These are phyloP conservation scores for Procapra przewalskii DNA, from an alignment of 2,113 vertebrate species.

Conservation along the genomic window DNA sequence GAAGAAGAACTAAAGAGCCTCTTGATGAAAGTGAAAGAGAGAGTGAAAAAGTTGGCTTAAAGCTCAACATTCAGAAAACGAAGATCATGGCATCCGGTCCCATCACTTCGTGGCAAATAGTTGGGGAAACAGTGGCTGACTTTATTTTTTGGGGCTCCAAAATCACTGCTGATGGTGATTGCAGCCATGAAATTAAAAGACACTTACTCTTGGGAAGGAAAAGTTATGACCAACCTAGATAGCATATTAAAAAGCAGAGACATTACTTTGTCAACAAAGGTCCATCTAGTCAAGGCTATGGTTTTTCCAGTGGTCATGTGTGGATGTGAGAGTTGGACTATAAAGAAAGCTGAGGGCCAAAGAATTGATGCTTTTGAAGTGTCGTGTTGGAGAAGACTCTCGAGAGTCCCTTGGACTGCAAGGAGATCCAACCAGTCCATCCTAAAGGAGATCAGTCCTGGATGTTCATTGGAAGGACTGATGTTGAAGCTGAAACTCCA, in stretches of 20 bases:
- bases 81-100: not conserved
- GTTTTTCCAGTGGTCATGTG: not conserved
- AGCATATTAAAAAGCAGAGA: not conserved
- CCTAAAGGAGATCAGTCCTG: not conserved
- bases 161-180: not conserved
- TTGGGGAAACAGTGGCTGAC: not conserved
- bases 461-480: not conserved
- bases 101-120: not conserved
- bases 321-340: not conserved
- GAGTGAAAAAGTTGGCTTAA: not conserved
- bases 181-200: not conserved
- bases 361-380: not conserved
- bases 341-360: not conserved
- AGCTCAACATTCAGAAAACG: not conserved
- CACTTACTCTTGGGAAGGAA: not conserved
- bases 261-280: not conserved
- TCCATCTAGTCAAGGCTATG: not conserved
- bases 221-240: not conserved
- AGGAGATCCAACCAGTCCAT: not conserved
- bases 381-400: not conserved
- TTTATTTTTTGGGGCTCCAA: rapidly evolving
- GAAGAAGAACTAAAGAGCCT: not conserved
- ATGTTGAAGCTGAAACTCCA: not conserved
- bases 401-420: not conserved
- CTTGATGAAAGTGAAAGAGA: not conserved